Evolutionary conservation across 2,888 invertebrate genomes (phyloP), one percentile per base, ranked within the genome.

Genomic region (Mycalesis mineus): DNA sequence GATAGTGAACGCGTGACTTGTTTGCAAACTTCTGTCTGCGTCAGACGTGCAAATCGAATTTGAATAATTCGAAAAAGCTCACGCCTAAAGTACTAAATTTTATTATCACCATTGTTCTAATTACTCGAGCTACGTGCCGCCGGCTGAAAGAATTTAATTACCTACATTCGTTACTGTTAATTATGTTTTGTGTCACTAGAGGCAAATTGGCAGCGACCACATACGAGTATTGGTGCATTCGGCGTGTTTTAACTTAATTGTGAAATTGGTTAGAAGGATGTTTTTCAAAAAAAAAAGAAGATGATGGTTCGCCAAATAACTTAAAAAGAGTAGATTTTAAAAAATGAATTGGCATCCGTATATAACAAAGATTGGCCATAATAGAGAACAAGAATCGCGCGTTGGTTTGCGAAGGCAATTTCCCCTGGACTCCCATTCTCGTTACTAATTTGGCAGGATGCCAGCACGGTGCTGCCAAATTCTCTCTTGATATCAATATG

Each of bases 401-500:
- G 33, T 31, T 33, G 33, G n/a, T 39, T 49, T 13, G 49, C 28
- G 22, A 49, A 49, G 49, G 39, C 49, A 57, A 58, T 58, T 61
- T 45, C 51, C 47, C 52, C 48, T 58, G 39, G 55, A 59, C 39
- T 53, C 56, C 47, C 60, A 65, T 64, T 64, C 68, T 69, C 65
- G 70, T 68, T 68, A 68, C 51, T 65, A 68, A 69, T 72, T 79
- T 81, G 81, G 80, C 68, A 53, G 56, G 49, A 58, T 59, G 76
- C 80, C 81, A 80, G 69, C 63, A 57, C 55, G 37, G 60, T 54
- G 62, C 53, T 70, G 66, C 69, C 66, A 60, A 63, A 70, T 62
- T 64, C 56, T 53, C 61, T 67, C 65, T 70, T 72, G 66, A 69
- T 70, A 74, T 71, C 64, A 64, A 52, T 62, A 58, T 60, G 55